These are phyloP conservation scores for Euwallacea similis DNA, from an alignment of 1,140 invertebrate species.

Conservation along the genomic window DNA sequence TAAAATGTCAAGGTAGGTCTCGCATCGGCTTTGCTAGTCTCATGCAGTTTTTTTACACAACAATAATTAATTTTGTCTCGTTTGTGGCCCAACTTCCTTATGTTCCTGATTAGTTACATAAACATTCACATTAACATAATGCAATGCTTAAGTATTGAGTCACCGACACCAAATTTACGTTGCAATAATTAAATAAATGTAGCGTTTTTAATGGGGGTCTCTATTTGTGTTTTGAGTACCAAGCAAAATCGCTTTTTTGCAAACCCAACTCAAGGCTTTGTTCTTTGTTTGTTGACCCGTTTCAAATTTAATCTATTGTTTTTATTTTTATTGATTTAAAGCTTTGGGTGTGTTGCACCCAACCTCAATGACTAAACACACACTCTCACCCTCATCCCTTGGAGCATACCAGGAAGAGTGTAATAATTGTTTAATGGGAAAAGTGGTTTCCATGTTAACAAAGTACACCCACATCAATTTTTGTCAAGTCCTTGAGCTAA, in stretches of 20 bases:
- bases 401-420: not conserved
- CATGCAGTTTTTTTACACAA: not conserved
- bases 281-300: constrained; percentile 26
- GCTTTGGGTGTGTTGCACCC: constrained; percentile 46
- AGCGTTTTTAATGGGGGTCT: too few relatives aligned
- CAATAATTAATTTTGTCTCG: constrained; percentile 11
- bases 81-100: not conserved
- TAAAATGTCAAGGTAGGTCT: constrained; percentile 42
- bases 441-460: not conserved
- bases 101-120: too few relatives aligned
- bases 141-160: too few relatives aligned
- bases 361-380: constrained; percentile 39
- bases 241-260: not conserved
- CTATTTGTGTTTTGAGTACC: not conserved
- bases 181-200: too few relatives aligned
- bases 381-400: constrained; percentile 20
- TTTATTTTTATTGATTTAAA: constrained; percentile 44
- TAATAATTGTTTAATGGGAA: not conserved
- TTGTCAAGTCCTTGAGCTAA: not conserved
- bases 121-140: too few relatives aligned
- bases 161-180: too few relatives aligned
- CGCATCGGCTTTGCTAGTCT: not conserved
- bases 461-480: constrained; percentile 2
- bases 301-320: constrained; percentile 29
- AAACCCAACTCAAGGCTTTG: not conserved